Base-by-base conservation (phyloP, 2,888 invertebrate species). In the Hemaris fuciformis region DNA sequence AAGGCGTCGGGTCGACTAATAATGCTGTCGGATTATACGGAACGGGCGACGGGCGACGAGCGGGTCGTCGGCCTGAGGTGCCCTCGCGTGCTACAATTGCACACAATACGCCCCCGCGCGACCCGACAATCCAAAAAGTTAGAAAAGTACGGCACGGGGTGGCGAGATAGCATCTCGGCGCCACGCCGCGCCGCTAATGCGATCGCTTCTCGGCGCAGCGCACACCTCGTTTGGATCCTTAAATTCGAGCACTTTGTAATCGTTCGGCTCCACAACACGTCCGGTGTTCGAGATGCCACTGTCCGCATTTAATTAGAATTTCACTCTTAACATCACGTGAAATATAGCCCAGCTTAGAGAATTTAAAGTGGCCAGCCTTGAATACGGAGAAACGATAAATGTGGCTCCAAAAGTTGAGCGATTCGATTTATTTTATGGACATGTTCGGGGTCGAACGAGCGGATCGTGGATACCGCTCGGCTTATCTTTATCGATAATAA, bases 81-180 rank as follows among this genome's bases (percentile, higher is more conserved):
- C 85, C 84, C 88, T 89, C 90, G 88, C 89, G 88, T 89, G 90
- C 81, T 86, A 83, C 89, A 85, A 89, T 88, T 88, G 89, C 88
- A 87, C 83, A 88, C 84, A 85, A 87, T 84, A 88, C 90, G 86
- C 87, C 88, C 83, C 84, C 89, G 84, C 85, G 79, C 81, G 84
- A 83, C 85, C 84, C 80, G 77, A 66, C 82, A 73, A 71, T 79
- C 89, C 89, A 89, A 91, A 91, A 90, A 90, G 91, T 89, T 91
- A 88, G 91, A 90, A 90, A 91, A 91, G 85, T 87, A 84, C 80
- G 80, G 80, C 81, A 83, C 80, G 76, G 72, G 76, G 67, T 75
- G 79, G 73, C 69, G 66, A 69, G 88, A 88, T 88, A 84, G 74
- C 80, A 86, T 85, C 87, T 85, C 83, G 85, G 84, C 87, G 87